Base-by-base conservation (phyloP, 1,140 invertebrate species). In the Hylaeus anthracinus region DNA sequence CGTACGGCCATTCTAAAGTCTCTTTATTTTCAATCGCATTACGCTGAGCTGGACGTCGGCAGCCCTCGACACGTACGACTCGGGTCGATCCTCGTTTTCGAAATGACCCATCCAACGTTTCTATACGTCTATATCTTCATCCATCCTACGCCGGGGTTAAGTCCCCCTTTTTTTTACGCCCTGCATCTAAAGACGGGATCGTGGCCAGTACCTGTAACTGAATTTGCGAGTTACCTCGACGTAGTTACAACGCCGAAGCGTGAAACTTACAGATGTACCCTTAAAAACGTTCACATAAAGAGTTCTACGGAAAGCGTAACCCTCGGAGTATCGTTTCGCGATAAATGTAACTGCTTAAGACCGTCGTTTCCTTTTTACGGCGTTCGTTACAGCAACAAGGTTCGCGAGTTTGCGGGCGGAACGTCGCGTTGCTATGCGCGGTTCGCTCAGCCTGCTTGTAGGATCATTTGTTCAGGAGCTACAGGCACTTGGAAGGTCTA, bases 21-120 rank as follows among this genome's bases (percentile, higher is more conserved):
- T 85, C 51, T 63, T 88, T 89, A 86, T 86, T 90, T 89, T 88
- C 83, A 87, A 86, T 88, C 74, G 74, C 74, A 85, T 88, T 86
- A 48, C 63, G 70, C 74, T 85, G 81, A 81, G 79, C 67, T 80
- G 72, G 74, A 79, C 69, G 55, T 82, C 72, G 63, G 48, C 48
- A 41, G 37, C 63, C 39, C 69, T 82, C 64, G 77, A 76, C 86
- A 85, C 82, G 82, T 79, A 76, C 81, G 56, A 15, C 39, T 56
- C 41, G 55, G 69, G 70, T 74, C 85, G 73, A n/a, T 66, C 12
- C 71, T 80, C 77, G 53, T 86, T 86, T 80, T n/a, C 67, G 15
- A 76, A 79, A 76, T 75, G 60, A 66, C 55, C 76, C 55, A 75
- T 81, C 51, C 26, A 55, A 48, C 60, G 45, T 76, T 26, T 79